Percentiles rank a stretch among this genome's conserved stretches.
Evolutionary conservation across 30 jellyfish, hydroid and myxozoan species (phyloP).

Genomic region (Morbakka virulenta): DNA sequence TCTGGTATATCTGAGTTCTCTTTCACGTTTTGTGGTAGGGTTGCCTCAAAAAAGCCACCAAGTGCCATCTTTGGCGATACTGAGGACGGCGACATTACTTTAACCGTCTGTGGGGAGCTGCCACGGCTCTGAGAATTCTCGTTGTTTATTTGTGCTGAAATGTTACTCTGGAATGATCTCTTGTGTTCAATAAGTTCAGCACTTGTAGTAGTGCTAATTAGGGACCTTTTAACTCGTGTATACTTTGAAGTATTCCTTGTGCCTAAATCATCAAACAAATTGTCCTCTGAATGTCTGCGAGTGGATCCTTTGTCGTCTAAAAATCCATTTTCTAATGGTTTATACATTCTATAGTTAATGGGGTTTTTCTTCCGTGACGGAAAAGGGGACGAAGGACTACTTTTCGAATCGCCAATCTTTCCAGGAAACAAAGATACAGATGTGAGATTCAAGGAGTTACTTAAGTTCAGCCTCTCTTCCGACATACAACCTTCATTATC

Average conservation of each 20-base stretch:
- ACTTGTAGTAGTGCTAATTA: slow-evolving; percentile 80
- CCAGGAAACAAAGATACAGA: slow-evolving; percentile 55
- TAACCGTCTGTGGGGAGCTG: slow-evolving; percentile 25
- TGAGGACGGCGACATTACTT: slow-evolving; percentile 7
- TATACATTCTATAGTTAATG: background rate
- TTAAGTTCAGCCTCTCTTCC: slow-evolving; percentile 28
- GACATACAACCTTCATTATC: background rate
- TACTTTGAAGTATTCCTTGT: slow-evolving; percentile 38
- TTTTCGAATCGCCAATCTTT: slow-evolving; percentile 14
- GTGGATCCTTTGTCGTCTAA: slow-evolving; percentile 1
- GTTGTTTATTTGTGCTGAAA: slow-evolving; percentile 3
- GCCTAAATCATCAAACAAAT: slow-evolving; percentile 62
- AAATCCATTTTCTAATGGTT: slow-evolving; percentile 8
- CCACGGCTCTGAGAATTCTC: slow-evolving; percentile 1
- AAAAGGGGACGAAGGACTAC: slow-evolving; percentile 71
- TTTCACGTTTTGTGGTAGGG: background rate
- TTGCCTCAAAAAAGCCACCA: slow-evolving; percentile 10
- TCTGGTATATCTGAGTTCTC: background rate
- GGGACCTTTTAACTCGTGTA: slow-evolving; percentile 68
- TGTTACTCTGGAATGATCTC: background rate
- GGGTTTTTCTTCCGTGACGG: slow-evolving; percentile 18
- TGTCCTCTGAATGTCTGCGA: slow-evolving; percentile 87
- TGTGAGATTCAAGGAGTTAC: slow-evolving; percentile 1
- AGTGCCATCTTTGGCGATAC: slow-evolving; percentile 3
- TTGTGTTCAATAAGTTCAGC: slow-evolving; percentile 94